Evolutionary conservation across 2,888 invertebrate species (phyloP), one percentile per base, ranked within the genome.

Genomic region (Troides oblongomaculatus): DNA sequence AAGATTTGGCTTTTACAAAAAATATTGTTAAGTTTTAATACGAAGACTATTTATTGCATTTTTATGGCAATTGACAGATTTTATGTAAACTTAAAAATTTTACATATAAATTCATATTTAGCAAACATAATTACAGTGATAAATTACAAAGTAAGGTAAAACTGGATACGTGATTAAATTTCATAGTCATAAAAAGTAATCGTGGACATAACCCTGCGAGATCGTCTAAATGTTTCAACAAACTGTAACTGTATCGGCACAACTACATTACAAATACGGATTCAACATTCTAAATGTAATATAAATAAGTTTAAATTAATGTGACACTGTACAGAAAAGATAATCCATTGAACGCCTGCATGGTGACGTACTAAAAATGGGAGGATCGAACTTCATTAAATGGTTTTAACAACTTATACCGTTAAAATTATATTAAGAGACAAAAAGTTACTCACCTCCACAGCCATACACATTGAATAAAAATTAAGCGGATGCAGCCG

Each of bases 381-480:
- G 84, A 85, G 85, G 81, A 84, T 83, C 83, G 88, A 88, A 90
- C 89, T 89, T 84, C 79, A 70, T 70, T 69, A 71, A 58, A 67
- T 62, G 39, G 43, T 58, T 64, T 50, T 30, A 64, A 57, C 25
- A 57, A 66, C 66, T 64, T 61, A 25, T 65, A 57, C 72, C 72
- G 70, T 64, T 58, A n/a, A 66, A 73, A 73, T n/a, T n/a, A 71
- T 70, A 66, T 66, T 72, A 73, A 63, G 72, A 74, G 71, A 74
- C 64, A 72, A 74, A 71, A 72, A 58, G 69, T 72, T 62, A 94
- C 96, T 95, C 92, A 96, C 96, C 95, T 94, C 94, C 95, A 95
- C 95, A 95, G 95, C 96, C 96, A 96, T 96, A 96, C 96, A 96
- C 96, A 96, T 96, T 95, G 94, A 94, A 94, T 94, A 88, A 88